phyloP scores from a whole-genome alignment of 2,113 vertebrate species.

The Notechis scutatus region DNA sequence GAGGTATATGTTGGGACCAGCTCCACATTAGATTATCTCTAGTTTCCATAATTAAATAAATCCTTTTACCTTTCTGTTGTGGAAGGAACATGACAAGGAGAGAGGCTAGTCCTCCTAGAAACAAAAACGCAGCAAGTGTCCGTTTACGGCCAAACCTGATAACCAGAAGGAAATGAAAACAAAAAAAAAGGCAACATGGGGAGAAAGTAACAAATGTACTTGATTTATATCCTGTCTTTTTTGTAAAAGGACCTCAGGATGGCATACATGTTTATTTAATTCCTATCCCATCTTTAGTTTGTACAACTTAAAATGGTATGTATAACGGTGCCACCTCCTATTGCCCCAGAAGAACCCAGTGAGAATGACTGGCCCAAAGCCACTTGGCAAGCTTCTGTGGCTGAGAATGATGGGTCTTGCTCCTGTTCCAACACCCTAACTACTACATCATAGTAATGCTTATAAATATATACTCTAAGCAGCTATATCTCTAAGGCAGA shows the following conservation, averaged over 20 bases:
- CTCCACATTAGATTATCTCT: neutral
- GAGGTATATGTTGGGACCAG: neutral
- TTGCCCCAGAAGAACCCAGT: neutral
- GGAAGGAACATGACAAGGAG: slow-evolving; percentile 77
- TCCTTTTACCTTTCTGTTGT: slow-evolving; percentile 71
- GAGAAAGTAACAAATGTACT: slow-evolving; percentile 5
- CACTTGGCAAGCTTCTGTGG: neutral
- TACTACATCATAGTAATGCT: neutral
- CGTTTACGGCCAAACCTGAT: slow-evolving; percentile 76
- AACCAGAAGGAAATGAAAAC: slow-evolving; percentile 14
- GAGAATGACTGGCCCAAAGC: neutral
- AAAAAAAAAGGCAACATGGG: neutral
- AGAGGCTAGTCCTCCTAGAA: slow-evolving; percentile 73
- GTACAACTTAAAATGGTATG: neutral
- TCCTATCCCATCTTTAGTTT: neutral
- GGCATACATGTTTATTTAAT: neutral
- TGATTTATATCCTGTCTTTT: neutral
- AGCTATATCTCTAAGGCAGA: slow-evolving; percentile 5
- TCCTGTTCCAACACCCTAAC: neutral
- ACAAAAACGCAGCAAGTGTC: slow-evolving; percentile 70
- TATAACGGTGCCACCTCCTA: neutral
- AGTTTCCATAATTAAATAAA: neutral
- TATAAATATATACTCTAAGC: slow-evolving; percentile 9
- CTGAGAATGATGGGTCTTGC: neutral
- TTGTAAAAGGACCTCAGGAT: neutral